Conservation (phyloP, 2,113 vertebrate species). For the Ramphastos sulfuratus region DNA sequence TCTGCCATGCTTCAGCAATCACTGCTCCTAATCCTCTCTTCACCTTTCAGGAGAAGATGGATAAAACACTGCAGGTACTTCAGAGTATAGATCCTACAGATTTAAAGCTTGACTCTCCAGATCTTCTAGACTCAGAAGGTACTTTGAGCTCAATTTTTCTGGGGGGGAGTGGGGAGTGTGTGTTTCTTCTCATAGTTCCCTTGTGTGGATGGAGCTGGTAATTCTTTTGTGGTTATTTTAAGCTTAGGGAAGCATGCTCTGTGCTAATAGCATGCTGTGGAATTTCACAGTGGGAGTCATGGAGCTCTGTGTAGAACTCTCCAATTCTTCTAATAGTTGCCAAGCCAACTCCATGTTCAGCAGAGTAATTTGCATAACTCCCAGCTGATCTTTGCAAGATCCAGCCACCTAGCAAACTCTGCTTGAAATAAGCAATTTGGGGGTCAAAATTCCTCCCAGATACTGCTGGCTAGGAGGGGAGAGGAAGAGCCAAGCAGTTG, state of each 20-base stretch:
- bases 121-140: slow-evolving; percentile 93
- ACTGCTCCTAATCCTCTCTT: background rate
- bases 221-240: slow-evolving; percentile 28
- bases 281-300: background rate
- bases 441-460: background rate
- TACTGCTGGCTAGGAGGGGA: background rate
- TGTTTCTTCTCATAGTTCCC: background rate
- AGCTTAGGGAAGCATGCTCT: background rate
- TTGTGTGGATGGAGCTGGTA: background rate
- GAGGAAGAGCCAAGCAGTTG: background rate
- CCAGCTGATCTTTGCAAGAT: background rate
- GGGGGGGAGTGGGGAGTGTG: too few species aligned
- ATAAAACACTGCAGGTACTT: slow-evolving; percentile 86
- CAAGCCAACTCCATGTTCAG: slow-evolving; percentile 8
- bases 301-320: background rate
- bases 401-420: background rate
- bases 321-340: slow-evolving; percentile 20
- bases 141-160: slow-evolving; percentile 16
- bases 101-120: slow-evolving; percentile 82
- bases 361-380: background rate
- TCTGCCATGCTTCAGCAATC: background rate
- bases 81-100: slow-evolving; percentile 93
- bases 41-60: slow-evolving; percentile 88
- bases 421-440: background rate
- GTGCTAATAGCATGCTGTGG: background rate